These are phyloP conservation scores for Xanthorhoe designata DNA, from an alignment of 2,888 invertebrate genomes.

Conservation along the genomic window DNA sequence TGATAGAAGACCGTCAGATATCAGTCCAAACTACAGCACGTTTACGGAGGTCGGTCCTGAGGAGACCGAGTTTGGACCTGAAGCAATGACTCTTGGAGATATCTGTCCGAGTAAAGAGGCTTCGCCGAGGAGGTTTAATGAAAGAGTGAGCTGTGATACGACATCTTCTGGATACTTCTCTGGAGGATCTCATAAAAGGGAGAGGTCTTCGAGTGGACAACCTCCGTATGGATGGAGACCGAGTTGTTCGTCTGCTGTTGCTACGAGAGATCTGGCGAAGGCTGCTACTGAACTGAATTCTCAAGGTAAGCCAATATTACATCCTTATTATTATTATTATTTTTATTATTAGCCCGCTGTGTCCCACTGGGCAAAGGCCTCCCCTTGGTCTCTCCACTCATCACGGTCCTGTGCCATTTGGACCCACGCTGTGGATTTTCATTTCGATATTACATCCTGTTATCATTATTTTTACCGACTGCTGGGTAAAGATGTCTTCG, in stretches of 20 bases:
- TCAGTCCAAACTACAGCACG: conserved; percentile 81
- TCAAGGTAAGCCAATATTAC: conserved; percentile 85
- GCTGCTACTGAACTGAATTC: conserved; percentile 89
- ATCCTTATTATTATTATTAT: too few species aligned
- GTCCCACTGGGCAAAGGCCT: too few species aligned
- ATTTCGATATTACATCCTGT: too few species aligned
- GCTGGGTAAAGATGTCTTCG: too few species aligned
- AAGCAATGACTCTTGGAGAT: conserved; percentile 75
- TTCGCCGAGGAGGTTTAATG: conserved; percentile 80
- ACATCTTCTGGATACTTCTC: conserved; percentile 82
- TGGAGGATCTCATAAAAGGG: conserved; percentile 79
- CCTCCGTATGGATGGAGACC: conserved; percentile 85
- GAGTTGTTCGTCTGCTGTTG: conserved; percentile 86
- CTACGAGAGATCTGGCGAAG: conserved; percentile 84
- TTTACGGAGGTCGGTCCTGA: conserved; percentile 82
- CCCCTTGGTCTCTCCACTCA: too few species aligned
- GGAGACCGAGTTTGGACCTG: conserved; percentile 77
- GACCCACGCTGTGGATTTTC: too few species aligned
- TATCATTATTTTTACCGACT: too few species aligned
- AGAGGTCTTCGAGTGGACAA: conserved; percentile 78
- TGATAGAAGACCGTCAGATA: conserved; percentile 77
- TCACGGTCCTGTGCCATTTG: too few species aligned
- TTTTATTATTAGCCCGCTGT: too few species aligned
- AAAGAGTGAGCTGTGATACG: conserved; percentile 77
- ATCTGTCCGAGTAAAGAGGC: conserved; percentile 80